Base-by-base conservation (phyloP, 2,113 vertebrate species). In the Rhipidura dahli region DNA sequence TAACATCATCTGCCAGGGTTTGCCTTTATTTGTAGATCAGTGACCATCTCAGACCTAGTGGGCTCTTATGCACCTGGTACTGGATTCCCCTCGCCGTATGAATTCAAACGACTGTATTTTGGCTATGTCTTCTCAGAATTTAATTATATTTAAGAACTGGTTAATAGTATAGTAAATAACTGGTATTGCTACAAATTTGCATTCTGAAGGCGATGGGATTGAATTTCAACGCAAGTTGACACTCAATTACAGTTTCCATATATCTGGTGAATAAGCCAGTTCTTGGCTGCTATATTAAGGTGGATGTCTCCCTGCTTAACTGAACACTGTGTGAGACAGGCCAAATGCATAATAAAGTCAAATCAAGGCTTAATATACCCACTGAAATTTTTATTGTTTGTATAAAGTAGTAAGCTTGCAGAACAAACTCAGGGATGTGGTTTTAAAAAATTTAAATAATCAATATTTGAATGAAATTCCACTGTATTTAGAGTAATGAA, bases 171-270 rank as follows among this genome's bases (percentile, higher is more conserved):
- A 97, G 97, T 97, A 97, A 98, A 98, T 97, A 98, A 97, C 87
- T 95, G 89, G 40, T 97, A 96, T 97, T 97, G 92, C 95, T 94
- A 92, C 91, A 97, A 94, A 98, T 98, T 97, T 95, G 78, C 91
- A 87, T 97, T 96, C 94, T 90, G 92, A 96, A 97, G 64, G 93
- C 96, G 97, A 97, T 97, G 90, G 97, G 96, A 97, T 97, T 97
- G 96, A 97, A 97, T 97, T 97, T 95, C 97, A 97, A 97, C 14
- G 61, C 92, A 97, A 97, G 94, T 97, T 98, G 97, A 97, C 95
- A 96, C 95, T 98, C 97, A 97, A 97, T 98, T 98, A 97, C 97
- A 97, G 97, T 98, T 97, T 97, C 96, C 91, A 95, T 98, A 96
- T 97, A 98, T 96, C 96, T 96, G 93, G 75, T 93, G 95, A 97